These are phyloP conservation scores for Leptarthrus brevirostris DNA, from an alignment of 2,888 invertebrate genomes.

Conservation along the genomic window DNA sequence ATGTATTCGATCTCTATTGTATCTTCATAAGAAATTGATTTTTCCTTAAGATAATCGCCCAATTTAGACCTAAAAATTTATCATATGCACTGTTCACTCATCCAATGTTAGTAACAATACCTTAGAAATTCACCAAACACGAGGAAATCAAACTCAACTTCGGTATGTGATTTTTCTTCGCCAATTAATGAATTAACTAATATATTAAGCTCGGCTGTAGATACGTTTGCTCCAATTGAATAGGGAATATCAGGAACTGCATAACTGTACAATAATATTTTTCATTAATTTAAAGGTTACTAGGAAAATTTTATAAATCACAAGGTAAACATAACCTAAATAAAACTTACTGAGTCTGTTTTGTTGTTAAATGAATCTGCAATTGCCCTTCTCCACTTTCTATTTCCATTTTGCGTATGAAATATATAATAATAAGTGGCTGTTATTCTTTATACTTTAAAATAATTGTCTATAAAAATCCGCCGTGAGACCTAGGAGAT, in stretches of 20 bases:
- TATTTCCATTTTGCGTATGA: conserved; percentile 63
- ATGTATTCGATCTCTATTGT: conserved; percentile 92
- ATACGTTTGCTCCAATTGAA: conserved; percentile 81
- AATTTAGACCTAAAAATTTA: conserved; percentile 65
- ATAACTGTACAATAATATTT: conserved; percentile 71
- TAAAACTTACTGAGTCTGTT: conserved; percentile 80
- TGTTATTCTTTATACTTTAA: too few species aligned
- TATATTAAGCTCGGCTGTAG: conserved; percentile 77
- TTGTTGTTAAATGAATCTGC: conserved; percentile 83
- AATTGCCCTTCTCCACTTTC: conserved; percentile 72
- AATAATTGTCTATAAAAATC: too few species aligned
- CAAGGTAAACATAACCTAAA: conserved; percentile 37
- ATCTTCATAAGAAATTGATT: conserved; percentile 82
- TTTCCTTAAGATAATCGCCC: conserved; percentile 80
- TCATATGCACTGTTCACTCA: neutral
- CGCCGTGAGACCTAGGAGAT: too few species aligned
- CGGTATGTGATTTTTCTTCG: conserved; percentile 68
- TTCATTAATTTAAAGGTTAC: neutral
- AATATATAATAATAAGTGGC: too few species aligned
- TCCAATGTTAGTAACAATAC: conserved; percentile 67
- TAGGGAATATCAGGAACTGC: conserved; percentile 88
- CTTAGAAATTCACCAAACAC: conserved; percentile 85
- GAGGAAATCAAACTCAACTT: conserved; percentile 86
- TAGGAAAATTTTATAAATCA: too few species aligned
- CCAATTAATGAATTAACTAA: conserved; percentile 83